Percentiles rank a stretch among this genome's conserved stretches.
Conservation (phyloP, 2,797 vertebrate genomes). For the Chromis chromis region DNA sequence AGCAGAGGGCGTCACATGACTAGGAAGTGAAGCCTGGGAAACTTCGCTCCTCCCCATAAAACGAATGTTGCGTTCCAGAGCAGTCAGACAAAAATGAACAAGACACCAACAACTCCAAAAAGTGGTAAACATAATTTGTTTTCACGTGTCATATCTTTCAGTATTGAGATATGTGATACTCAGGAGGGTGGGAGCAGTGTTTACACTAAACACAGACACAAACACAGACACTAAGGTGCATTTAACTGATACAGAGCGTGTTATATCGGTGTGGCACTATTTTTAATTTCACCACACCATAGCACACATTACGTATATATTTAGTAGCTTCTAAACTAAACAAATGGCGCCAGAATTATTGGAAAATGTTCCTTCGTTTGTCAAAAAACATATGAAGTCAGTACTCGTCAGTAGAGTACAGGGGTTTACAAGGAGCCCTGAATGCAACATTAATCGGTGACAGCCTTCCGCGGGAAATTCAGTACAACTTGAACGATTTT, state of each 20-base stretch:
- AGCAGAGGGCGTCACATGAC: constrained; percentile 47
- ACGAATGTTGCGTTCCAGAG: not conserved
- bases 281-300: not conserved
- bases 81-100: not conserved
- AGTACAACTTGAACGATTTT: not conserved
- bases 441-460: constrained; percentile 36
- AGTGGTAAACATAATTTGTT: not conserved
- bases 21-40: not conserved
- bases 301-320: too few species aligned
- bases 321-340: too few species aligned
- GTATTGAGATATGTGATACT: not conserved
- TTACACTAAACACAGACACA: not conserved
- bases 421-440: not conserved
- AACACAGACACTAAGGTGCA: too few species aligned
- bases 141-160: not conserved
- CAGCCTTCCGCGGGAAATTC: constrained; percentile 69
- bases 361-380: too few species aligned
- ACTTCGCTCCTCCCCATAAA: not conserved
- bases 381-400: too few species aligned
- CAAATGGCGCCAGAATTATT: too few species aligned
- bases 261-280: not conserved
- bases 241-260: too few species aligned
- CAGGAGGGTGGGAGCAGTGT: not conserved
- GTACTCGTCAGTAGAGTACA: not conserved
- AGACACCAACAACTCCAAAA: not conserved